These are phyloP conservation scores for Lycodopsis pacificus DNA, from an alignment of 2,797 vertebrate genomes.

Conservation along the genomic window DNA sequence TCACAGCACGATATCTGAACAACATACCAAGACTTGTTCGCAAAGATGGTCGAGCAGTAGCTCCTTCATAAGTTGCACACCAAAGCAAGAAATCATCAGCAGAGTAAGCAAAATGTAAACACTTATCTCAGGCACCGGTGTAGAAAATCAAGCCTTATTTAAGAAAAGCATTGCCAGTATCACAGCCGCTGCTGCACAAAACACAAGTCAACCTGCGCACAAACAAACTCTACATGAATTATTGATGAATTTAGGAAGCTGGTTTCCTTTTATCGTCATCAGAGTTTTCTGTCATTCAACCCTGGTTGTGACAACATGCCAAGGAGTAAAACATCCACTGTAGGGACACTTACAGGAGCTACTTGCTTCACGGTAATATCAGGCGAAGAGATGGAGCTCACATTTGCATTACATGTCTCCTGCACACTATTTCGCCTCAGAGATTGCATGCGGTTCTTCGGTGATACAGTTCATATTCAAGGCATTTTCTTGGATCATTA, in stretches of 20 bases:
- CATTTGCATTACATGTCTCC: constrained; percentile 23
- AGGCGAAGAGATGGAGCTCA: constrained; percentile 24
- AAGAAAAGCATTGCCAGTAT: constrained; percentile 7
- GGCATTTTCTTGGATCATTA: constrained; percentile 36
- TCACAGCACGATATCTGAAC: background rate
- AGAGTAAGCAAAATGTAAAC: background rate
- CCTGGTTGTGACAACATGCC: constrained; percentile 36
- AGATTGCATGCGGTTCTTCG: constrained; percentile 29
- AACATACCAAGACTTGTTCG: background rate
- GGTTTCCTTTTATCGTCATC: constrained; percentile 58
- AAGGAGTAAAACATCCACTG: constrained; percentile 25
- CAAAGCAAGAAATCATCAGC: background rate
- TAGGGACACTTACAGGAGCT: constrained; percentile 13
- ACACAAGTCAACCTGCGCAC: constrained; percentile 58
- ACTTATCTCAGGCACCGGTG: constrained; percentile 7
- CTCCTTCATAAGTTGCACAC: background rate
- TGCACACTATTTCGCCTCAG: background rate
- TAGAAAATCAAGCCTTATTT: constrained; percentile 13
- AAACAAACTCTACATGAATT: constrained; percentile 66
- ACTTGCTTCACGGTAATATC: constrained; percentile 4
- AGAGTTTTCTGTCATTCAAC: constrained; percentile 55
- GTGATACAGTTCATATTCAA: constrained; percentile 10
- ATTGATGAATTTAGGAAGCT: constrained; percentile 62
- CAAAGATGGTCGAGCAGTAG: background rate
- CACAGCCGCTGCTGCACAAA: constrained; percentile 27